phyloP scores from a whole-genome alignment of 2,888 invertebrate species.

The Yponomeuta cagnagella region DNA sequence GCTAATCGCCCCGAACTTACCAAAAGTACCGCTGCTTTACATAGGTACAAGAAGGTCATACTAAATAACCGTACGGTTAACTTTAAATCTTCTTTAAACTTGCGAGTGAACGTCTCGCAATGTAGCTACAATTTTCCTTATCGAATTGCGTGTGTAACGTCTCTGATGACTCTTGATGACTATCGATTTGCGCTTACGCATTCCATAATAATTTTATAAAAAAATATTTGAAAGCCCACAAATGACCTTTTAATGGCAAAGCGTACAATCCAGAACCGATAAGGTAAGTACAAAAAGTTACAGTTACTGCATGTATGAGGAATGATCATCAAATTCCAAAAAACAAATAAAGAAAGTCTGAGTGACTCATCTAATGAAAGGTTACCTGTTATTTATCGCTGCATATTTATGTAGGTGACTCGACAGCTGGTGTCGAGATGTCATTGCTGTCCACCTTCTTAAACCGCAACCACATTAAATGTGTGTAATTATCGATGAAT shows the following conservation, averaged over 20 bases:
- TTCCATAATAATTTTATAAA: not conserved
- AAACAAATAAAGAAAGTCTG: too few relatives aligned
- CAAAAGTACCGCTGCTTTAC: conserved; percentile 15
- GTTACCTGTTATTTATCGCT: too few relatives aligned
- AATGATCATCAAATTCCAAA: too few relatives aligned
- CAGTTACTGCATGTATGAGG: too few relatives aligned
- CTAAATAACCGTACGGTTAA: not conserved
- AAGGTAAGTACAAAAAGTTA: not conserved
- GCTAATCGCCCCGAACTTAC: conserved; percentile 6
- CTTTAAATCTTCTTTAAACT: not conserved
- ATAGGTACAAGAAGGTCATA: not conserved
- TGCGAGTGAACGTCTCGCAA: not conserved
- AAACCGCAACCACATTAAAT: not conserved
- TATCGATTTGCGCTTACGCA: not conserved
- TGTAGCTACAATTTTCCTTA: not conserved
- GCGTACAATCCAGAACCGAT: not conserved
- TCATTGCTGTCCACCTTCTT: not conserved
- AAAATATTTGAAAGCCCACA: not conserved
- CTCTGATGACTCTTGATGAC: not conserved
- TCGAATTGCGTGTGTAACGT: not conserved
- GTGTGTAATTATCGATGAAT: not conserved
- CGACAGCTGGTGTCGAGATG: too few relatives aligned
- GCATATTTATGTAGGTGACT: too few relatives aligned
- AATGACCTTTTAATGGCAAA: not conserved
- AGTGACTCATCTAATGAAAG: too few relatives aligned